phyloP scores from a whole-genome alignment of 2,888 invertebrate species.

The Smittia aterrima region DNA sequence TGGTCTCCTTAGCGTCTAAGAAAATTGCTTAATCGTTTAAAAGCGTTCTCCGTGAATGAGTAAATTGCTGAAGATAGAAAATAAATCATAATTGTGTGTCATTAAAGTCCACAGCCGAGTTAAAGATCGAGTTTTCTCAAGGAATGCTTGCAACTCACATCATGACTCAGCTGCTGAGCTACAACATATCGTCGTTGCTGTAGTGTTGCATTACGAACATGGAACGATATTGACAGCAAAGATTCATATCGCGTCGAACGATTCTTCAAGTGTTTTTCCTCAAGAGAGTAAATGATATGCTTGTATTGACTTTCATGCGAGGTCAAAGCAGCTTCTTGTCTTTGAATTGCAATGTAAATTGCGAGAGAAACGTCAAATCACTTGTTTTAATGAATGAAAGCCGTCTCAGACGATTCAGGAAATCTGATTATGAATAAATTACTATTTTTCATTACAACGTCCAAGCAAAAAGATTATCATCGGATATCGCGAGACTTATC shows the following conservation, averaged over 20 bases:
- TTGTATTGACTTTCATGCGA: neutral
- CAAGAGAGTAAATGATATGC: neutral
- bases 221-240: neutral
- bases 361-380: neutral
- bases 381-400: neutral
- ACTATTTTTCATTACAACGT: neutral
- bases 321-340: neutral
- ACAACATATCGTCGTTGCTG: neutral
- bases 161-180: neutral
- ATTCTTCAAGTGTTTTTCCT: neutral
- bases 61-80: constrained; percentile 4
- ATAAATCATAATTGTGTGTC: constrained; percentile 39
- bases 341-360: neutral
- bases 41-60: neutral
- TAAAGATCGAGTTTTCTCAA: neutral
- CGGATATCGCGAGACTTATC: too few relatives aligned
- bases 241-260: neutral
- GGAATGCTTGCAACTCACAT: neutral
- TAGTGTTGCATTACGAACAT: neutral
- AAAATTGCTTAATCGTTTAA: constrained; percentile 38
- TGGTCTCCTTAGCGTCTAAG: constrained; percentile 24
- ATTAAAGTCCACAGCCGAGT: constrained; percentile 22
- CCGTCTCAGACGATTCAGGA: constrained; percentile 16
- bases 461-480: too few relatives aligned
- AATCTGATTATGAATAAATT: constrained; percentile 25